Percentiles rank a stretch among this genome's conserved stretches.
Evolutionary conservation across 2,113 vertebrate species (phyloP).

Genomic region (Nothocercus julius): DNA sequence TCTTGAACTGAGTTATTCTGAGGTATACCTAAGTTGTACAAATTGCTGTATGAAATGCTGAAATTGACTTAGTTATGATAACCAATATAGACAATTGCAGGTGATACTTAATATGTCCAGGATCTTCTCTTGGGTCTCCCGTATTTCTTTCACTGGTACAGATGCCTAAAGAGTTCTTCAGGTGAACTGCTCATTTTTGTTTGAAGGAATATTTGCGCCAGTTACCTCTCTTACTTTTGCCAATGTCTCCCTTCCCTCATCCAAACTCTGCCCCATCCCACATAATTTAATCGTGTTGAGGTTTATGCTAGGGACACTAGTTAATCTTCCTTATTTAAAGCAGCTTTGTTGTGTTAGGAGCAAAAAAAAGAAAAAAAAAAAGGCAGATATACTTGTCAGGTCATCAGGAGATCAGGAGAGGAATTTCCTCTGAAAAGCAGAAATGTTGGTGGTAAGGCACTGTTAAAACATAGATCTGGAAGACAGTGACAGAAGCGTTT

Average conservation of each 20-base stretch:
- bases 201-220: neutral
- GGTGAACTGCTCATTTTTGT: neutral
- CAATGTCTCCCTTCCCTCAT: neutral
- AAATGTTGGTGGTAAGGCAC: neutral
- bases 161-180: neutral
- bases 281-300: neutral
- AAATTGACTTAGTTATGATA: neutral
- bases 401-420: neutral
- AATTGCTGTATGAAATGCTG: neutral
- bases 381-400: neutral
- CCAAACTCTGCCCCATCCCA: neutral
- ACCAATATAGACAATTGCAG: neutral
- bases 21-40: neutral
- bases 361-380: neutral
- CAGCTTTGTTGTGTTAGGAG: neutral
- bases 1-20: neutral
- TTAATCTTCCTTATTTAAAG: neutral
- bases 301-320: neutral
- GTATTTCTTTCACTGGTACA: neutral
- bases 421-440: neutral
- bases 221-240: neutral
- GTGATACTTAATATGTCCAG: neutral
- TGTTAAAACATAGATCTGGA: neutral
- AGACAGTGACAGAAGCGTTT: rapidly evolving
- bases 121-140: neutral